Percentiles rank a stretch among this genome's conserved stretches.
Conservation (phyloP, 2,113 vertebrate species). For the Verasper variegatus region DNA sequence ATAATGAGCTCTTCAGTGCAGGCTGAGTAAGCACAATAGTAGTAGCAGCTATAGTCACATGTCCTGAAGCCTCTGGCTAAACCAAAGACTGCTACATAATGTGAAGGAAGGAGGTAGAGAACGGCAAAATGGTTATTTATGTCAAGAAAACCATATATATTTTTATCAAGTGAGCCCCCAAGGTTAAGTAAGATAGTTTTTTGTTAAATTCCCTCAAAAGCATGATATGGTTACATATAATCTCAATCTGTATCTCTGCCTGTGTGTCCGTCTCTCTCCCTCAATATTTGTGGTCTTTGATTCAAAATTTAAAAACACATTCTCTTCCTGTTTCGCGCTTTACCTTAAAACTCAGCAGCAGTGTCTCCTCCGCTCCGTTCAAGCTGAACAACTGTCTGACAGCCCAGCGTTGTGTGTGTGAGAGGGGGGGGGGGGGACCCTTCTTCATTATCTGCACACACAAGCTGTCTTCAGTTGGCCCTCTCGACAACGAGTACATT, state of each 20-base stretch:
- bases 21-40: conserved; percentile 65
- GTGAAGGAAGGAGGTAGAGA: conserved; percentile 1
- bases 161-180: neutral
- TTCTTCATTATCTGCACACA: conserved; percentile 62
- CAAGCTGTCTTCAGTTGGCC: conserved; percentile 53
- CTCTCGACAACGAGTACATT: conserved; percentile 16
- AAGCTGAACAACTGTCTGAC: conserved; percentile 36
- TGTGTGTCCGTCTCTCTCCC: neutral
- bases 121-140: conserved; percentile 1
- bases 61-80: conserved; percentile 40
- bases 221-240: neutral
- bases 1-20: conserved; percentile 60
- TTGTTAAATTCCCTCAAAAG: neutral
- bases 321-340: conserved; percentile 15
- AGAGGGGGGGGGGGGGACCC: neutral
- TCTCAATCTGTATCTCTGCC: neutral
- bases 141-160: conserved; percentile 8
- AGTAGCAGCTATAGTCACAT: conserved; percentile 49
- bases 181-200: neutral
- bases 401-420: neutral
- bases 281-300: neutral
- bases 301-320: conserved; percentile 18
- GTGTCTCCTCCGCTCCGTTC: conserved; percentile 29
- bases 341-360: conserved; percentile 62
- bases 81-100: conserved; percentile 24